Conservation (phyloP, 2,797 vertebrate species). For the Sebastiscus tertius region DNA sequence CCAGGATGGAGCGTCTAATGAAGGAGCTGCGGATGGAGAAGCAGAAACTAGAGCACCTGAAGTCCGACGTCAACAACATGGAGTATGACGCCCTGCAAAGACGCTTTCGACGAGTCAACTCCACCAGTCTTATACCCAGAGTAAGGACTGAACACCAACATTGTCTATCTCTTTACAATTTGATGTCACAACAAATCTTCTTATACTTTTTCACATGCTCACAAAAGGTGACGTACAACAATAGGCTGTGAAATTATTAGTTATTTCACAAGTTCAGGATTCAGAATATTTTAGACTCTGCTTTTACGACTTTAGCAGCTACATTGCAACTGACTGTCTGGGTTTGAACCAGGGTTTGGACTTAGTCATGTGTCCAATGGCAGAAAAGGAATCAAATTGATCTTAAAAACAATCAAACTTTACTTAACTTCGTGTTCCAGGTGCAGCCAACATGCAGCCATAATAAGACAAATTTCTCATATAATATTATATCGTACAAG, state of each 20-base stretch:
- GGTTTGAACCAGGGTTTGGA: neutral
- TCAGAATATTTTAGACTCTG: neutral
- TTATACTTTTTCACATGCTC: neutral
- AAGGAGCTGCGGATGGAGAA: slow-evolving; percentile 93
- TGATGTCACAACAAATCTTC: neutral
- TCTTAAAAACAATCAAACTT: neutral
- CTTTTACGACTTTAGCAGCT: neutral
- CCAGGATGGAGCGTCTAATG: slow-evolving; percentile 96
- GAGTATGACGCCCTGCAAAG: slow-evolving; percentile 97
- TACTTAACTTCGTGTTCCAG: neutral
- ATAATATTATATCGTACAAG: neutral
- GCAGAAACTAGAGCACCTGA: slow-evolving; percentile 93
- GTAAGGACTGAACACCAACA: slow-evolving; percentile 78
- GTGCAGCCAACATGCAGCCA: neutral
- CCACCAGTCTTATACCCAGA: slow-evolving; percentile 91
- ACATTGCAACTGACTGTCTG: neutral
- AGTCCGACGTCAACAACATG: slow-evolving; percentile 95
- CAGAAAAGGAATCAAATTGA: neutral
- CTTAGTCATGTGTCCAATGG: neutral
- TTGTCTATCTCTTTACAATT: neutral
- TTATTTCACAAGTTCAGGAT: neutral
- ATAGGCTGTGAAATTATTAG: neutral
- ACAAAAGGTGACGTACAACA: neutral
- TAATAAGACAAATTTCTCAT: neutral
- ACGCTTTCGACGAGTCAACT: slow-evolving; percentile 94